These are phyloP conservation scores for Creontiades dilutus DNA, from an alignment of 2,888 invertebrate species.

Conservation along the genomic window DNA sequence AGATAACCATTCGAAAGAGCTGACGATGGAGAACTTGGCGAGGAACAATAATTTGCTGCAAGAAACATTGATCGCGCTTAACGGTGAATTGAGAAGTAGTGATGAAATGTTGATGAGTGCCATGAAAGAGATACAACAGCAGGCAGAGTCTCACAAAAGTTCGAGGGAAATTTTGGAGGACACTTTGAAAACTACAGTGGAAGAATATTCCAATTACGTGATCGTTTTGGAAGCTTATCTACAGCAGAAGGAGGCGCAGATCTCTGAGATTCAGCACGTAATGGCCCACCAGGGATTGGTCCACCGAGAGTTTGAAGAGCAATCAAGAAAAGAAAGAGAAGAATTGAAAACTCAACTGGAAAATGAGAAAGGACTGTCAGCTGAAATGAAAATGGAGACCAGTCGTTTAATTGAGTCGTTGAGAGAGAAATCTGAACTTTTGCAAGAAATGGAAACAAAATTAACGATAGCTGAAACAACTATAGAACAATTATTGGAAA, in stretches of 20 bases:
- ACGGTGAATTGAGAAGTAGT: neutral
- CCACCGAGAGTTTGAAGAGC: neutral
- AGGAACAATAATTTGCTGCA: neutral
- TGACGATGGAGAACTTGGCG: neutral
- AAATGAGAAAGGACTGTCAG: neutral
- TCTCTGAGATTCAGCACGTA: neutral
- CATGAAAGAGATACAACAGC: slow-evolving; percentile 32
- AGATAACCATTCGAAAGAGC: slow-evolving; percentile 50
- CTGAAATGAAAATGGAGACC: slow-evolving; percentile 33
- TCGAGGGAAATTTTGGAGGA: slow-evolving; percentile 5
- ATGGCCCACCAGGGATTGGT: neutral
- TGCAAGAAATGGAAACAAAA: slow-evolving; percentile 29
- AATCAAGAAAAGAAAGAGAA: neutral
- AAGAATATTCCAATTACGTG: slow-evolving; percentile 46
- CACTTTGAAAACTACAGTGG: slow-evolving; percentile 10
- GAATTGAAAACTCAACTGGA: neutral
- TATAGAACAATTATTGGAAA: slow-evolving; percentile 14
- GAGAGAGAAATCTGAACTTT: slow-evolving; percentile 40
- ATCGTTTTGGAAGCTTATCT: slow-evolving; percentile 12
- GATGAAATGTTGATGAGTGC: slow-evolving; percentile 38
- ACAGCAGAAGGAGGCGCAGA: slow-evolving; percentile 39
- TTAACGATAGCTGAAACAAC: slow-evolving; percentile 16
- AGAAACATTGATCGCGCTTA: neutral
- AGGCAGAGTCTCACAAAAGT: neutral
- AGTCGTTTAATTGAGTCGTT: slow-evolving; percentile 24